These are phyloP conservation scores for Alfaro cultratus DNA, from an alignment of 2,797 vertebrate genomes.

Conservation along the genomic window DNA sequence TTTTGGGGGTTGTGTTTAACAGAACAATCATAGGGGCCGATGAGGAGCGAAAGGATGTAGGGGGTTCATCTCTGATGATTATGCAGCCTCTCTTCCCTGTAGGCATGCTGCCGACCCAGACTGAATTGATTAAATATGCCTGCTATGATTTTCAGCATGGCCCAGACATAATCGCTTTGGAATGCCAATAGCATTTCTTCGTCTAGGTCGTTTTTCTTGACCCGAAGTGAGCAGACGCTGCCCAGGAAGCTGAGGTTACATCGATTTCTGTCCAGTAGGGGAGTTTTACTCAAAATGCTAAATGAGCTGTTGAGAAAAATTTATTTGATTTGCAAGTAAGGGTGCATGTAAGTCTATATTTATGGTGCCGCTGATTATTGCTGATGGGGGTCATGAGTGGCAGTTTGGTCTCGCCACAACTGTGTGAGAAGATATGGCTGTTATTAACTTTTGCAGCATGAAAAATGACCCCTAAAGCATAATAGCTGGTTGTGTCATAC, in stretches of 20 bases:
- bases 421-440: neutral
- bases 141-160: slow-evolving; percentile 49
- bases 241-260: slow-evolving; percentile 17
- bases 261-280: slow-evolving; percentile 27
- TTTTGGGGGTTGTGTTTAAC: slow-evolving; percentile 38
- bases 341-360: slow-evolving; percentile 17
- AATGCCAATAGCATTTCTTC: slow-evolving; percentile 43
- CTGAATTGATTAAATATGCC: slow-evolving; percentile 59
- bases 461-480: neutral
- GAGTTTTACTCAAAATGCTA: slow-evolving; percentile 35
- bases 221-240: slow-evolving; percentile 23
- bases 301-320: slow-evolving; percentile 7
- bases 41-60: slow-evolving; percentile 4
- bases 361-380: slow-evolving; percentile 29
- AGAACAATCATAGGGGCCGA: slow-evolving; percentile 21
- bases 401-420: slow-evolving; percentile 6
- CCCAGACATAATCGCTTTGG: slow-evolving; percentile 44
- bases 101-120: slow-evolving; percentile 37
- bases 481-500: neutral
- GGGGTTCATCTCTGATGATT: slow-evolving; percentile 40
- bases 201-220: slow-evolving; percentile 46
- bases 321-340: neutral
- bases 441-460: neutral
- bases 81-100: slow-evolving; percentile 24
- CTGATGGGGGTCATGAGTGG: slow-evolving; percentile 6